Conservation (phyloP, 1,140 invertebrate species). For the Drosophila nigrodunni region DNA sequence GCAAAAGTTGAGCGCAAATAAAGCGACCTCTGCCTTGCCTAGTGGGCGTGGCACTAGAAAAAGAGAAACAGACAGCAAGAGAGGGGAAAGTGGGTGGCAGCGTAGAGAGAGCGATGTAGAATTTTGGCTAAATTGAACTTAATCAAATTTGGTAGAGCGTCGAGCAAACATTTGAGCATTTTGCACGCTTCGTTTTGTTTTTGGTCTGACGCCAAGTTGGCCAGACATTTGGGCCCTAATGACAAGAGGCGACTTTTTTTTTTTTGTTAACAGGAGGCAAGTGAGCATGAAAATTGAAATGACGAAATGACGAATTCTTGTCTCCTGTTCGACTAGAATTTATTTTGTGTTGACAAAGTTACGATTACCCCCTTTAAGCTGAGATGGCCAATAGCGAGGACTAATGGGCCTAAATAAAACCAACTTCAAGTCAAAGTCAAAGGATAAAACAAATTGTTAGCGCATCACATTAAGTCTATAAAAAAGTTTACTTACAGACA, state of each 20-base stretch:
- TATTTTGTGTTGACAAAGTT: slow-evolving; percentile 13
- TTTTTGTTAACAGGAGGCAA: slow-evolving; percentile 23
- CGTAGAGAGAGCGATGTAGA: slow-evolving; percentile 2
- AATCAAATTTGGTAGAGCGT: slow-evolving; percentile 77
- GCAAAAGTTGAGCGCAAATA: slow-evolving; percentile 75
- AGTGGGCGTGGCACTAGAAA: slow-evolving; percentile 52
- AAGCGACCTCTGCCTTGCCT: slow-evolving; percentile 44
- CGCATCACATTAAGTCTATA: neutral
- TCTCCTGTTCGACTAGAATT: too few species aligned
- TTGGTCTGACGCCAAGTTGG: slow-evolving; percentile 36
- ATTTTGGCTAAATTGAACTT: slow-evolving; percentile 77
- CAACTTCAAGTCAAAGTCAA: neutral
- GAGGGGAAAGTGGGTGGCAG: too few species aligned
- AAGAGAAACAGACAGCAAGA: neutral
- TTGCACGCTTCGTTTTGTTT: slow-evolving; percentile 67
- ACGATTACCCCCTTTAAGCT: slow-evolving; percentile 12
- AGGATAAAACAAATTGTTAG: neutral
- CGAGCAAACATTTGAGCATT: slow-evolving; percentile 60
- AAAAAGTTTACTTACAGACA: neutral
- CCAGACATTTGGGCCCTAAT: slow-evolving; percentile 46
- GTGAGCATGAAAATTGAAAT: slow-evolving; percentile 51
- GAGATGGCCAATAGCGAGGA: too few species aligned
- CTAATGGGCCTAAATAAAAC: too few species aligned
- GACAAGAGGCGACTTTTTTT: neutral
- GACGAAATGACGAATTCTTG: slow-evolving; percentile 31